Base-by-base conservation (phyloP, 2,113 vertebrate species). In the Perca flavescens region DNA sequence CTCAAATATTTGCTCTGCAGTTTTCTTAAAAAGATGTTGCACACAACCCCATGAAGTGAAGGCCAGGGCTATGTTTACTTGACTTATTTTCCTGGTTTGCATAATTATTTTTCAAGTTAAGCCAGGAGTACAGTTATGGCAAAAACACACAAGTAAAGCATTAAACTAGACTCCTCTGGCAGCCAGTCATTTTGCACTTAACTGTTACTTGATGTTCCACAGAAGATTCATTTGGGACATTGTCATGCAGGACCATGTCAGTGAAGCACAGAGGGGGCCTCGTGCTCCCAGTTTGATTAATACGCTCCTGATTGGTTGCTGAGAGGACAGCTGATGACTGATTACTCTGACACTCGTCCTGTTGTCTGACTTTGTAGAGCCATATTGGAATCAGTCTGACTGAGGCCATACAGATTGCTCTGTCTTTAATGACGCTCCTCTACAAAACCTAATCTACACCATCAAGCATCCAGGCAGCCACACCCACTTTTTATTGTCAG, bases 251-350 rank as follows among this genome's bases (percentile, higher is more conserved):
- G 56, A 75, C 84, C 83, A 82, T 82, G 53, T 80, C 63, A 62
- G 77, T 62, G 60, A 50, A 72, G 74, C 85, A 72, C 69, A 78
- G 78, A 87, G 65, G 73, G 40, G 25, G 25, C 71, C 58, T 74
- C 70, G 70, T 3, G 50, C 60, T 87, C 67, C 58, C 71, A n/a
- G 57, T 86, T 89, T 88, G 91, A 93, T 92, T 89, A 93, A 94
- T 92, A 89, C 77, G 68, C 77, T 88, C 76, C 80, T 89, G 87
- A 93, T 91, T 93, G 88, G 88, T 68, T 84, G 67, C 66, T 84
- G 79, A 90, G 73, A 77, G 77, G 75, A 86, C 89, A 75, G 80
- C 83, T 83, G 82, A 77, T 94, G 87, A 94, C 85, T 92, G 91
- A 93, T 91, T 71, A 80, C 83, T 92, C 56, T 69, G 79, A 90